A percentile compares a stretch with the other conserved stretches of the same genome.
Evolutionary conservation across 1,140 invertebrate genomes (phyloP).

Genomic region (Heliconius congener): DNA sequence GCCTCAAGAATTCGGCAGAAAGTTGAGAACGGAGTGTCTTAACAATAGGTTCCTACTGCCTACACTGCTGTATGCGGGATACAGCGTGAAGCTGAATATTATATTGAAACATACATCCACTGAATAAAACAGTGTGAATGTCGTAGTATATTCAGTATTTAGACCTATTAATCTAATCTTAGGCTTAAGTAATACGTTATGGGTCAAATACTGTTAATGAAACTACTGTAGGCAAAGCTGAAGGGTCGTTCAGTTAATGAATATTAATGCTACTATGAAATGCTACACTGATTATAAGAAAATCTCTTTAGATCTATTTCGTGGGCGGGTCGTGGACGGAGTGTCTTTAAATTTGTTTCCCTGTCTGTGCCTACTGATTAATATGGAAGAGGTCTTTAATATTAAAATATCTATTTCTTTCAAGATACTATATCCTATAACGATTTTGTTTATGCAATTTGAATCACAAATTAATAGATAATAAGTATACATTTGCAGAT

Average conservation of each 20-base stretch:
- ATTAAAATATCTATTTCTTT: background rate
- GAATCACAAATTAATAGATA: background rate
- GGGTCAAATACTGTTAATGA: background rate
- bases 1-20: too few relatives aligned
- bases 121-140: background rate
- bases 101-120: too few relatives aligned
- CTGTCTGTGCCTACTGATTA: too few relatives aligned
- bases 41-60: too few relatives aligned
- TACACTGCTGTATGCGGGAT: too few relatives aligned
- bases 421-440: background rate
- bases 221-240: background rate
- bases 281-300: background rate
- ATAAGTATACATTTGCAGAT: background rate
- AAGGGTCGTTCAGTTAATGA: background rate
- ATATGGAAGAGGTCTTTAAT: too few relatives aligned
- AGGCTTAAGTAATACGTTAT: background rate
- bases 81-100: too few relatives aligned
- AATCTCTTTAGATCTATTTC: background rate
- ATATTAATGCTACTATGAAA: background rate
- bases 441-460: conserved; percentile 4
- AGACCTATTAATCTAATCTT: background rate
- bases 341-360: too few relatives aligned
- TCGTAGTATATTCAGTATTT: background rate
- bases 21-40: too few relatives aligned
- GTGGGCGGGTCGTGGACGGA: too few relatives aligned